phyloP scores from a whole-genome alignment of 2,797 vertebrate species.

The Rallus crepitans region DNA sequence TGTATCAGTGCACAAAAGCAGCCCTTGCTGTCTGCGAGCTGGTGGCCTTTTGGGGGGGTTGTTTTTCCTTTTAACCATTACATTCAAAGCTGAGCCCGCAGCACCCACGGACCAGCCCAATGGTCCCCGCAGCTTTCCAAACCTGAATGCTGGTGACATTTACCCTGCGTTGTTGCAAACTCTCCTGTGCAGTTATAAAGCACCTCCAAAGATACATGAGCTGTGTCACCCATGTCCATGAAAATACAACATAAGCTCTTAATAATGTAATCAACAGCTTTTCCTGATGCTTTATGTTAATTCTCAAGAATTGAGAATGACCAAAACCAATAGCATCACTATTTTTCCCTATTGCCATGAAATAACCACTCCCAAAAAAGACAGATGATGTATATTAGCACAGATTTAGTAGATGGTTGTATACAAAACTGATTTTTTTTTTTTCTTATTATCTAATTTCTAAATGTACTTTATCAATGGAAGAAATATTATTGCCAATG shows the following conservation, averaged over 20 bases:
- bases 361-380: not conserved
- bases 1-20: not conserved
- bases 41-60: not conserved
- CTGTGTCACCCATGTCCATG: conserved; percentile 2
- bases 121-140: not conserved
- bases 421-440: not conserved
- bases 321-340: not conserved
- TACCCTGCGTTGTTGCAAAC: not conserved
- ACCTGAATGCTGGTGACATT: not conserved
- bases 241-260: conserved; percentile 14
- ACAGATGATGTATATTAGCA: not conserved
- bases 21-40: not conserved
- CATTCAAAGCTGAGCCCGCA: not conserved
- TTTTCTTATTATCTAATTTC: not conserved
- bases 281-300: conserved; percentile 20
- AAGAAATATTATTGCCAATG: conserved; percentile 16
- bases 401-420: not conserved
- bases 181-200: conserved; percentile 14
- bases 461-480: not conserved
- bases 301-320: not conserved
- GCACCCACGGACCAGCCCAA: not conserved
- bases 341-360: not conserved
- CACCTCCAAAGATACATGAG: not conserved
- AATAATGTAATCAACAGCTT: conserved; percentile 32
- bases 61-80: not conserved